These are phyloP conservation scores for Habroteleia sp. DNA, from an alignment of 2,888 invertebrate genomes.

Conservation along the genomic window DNA sequence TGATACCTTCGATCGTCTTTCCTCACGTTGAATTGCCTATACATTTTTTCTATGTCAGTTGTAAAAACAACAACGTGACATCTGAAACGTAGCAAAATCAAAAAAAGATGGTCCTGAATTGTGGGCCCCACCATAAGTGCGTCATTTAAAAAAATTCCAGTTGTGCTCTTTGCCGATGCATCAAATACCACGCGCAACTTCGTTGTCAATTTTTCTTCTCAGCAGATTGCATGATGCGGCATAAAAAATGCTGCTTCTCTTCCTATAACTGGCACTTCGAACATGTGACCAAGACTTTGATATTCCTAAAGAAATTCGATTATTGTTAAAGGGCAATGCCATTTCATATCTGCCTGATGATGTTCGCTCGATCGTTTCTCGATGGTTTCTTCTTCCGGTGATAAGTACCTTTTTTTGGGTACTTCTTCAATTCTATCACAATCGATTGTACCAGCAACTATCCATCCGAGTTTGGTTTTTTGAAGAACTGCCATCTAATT, in stretches of 20 bases:
- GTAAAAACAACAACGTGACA: constrained; percentile 2
- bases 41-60: constrained; percentile 57
- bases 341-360: constrained; percentile 17
- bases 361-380: neutral
- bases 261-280: neutral
- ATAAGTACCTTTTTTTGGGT: neutral
- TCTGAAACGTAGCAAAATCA: constrained; percentile 6
- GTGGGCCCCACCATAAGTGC: constrained; percentile 6
- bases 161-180: constrained; percentile 13
- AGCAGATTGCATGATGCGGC: constrained; percentile 15
- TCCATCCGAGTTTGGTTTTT: constrained; percentile 53
- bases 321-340: constrained; percentile 10
- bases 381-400: constrained; percentile 2
- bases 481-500: constrained; percentile 32
- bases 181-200: constrained; percentile 17
- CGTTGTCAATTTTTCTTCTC: constrained; percentile 7
- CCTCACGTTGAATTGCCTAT: constrained; percentile 63
- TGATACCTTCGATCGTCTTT: constrained; percentile 65
- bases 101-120: constrained; percentile 19
- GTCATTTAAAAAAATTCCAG: constrained; percentile 13
- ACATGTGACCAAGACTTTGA: constrained; percentile 54
- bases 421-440: constrained; percentile 2
- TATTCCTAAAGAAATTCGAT: constrained; percentile 64
- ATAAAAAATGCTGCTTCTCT: constrained; percentile 4
- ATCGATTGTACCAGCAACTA: constrained; percentile 30